Evolutionary conservation across 2,797 vertebrate genomes (phyloP).

Genomic region (Sebastes iracundus): DNA sequence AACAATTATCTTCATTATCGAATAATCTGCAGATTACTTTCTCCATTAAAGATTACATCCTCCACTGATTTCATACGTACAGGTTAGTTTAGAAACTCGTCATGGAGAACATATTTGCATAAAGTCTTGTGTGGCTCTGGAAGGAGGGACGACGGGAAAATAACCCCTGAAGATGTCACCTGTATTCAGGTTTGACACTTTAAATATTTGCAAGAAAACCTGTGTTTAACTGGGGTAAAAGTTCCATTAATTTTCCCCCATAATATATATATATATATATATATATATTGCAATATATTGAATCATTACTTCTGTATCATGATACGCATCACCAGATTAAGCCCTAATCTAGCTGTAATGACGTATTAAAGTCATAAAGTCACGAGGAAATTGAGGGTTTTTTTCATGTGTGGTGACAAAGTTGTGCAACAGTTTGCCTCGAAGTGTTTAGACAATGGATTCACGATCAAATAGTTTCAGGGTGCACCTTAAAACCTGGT

Average conservation of each 20-base stretch:
- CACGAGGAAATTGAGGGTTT: background rate
- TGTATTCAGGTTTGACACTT: background rate
- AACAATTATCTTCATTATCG: background rate
- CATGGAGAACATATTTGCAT: background rate
- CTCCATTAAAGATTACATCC: background rate
- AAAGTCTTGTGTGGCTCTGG: background rate
- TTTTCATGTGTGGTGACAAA: background rate
- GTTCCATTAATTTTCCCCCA: no score
- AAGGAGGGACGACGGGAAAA: background rate
- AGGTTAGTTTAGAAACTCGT: background rate
- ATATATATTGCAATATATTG: no score
- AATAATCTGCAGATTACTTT: background rate
- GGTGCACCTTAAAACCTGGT: slow-evolving; percentile 32
- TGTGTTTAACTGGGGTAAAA: background rate
- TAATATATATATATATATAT: no score
- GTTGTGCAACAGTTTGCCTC: slow-evolving; percentile 17
- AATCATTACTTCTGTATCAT: no score
- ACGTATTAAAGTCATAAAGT: background rate
- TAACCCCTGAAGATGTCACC: background rate
- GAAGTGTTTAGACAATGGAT: background rate
- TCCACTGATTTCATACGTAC: background rate
- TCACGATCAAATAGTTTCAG: slow-evolving; percentile 15
- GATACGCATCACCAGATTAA: no score
- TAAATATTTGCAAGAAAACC: background rate
- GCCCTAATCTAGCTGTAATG: background rate